phyloP scores from a whole-genome alignment of 1,140 invertebrate species.

The Helicoverpa zea region DNA sequence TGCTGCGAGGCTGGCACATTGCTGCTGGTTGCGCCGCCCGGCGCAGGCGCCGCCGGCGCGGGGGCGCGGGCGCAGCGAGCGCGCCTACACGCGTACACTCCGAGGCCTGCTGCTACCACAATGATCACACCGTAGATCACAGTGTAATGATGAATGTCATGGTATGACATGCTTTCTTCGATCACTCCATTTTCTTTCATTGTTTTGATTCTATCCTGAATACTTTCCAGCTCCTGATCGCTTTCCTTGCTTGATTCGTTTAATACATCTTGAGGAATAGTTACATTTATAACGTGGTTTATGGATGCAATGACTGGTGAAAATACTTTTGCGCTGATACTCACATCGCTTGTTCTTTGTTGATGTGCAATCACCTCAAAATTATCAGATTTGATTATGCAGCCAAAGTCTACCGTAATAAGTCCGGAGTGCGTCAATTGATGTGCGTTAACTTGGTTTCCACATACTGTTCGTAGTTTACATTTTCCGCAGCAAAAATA shows the following conservation, averaged over 20 bases:
- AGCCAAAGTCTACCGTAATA: not conserved
- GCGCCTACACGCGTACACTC: not conserved
- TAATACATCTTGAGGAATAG: not conserved
- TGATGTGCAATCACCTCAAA: not conserved
- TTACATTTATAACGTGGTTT: conserved; percentile 15
- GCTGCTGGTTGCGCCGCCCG: too few species aligned
- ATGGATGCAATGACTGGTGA: conserved; percentile 44
- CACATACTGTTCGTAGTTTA: not conserved
- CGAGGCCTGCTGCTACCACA: not conserved
- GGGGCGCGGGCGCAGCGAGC: too few species aligned
- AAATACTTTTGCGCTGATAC: not conserved
- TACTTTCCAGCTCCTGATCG: not conserved
- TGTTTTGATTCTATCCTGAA: not conserved
- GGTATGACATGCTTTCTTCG: not conserved
- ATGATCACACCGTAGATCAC: not conserved
- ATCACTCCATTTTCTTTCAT: not conserved
- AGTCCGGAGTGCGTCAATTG: not conserved
- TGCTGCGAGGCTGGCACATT: too few species aligned
- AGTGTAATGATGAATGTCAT: not conserved
- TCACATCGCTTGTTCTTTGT: not conserved
- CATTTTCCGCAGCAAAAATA: not conserved
- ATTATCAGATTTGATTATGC: conserved; percentile 12
- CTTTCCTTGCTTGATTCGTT: not conserved
- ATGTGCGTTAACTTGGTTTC: not conserved
- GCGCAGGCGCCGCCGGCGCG: too few species aligned